Evolutionary conservation across 1,140 invertebrate genomes (phyloP).

Genomic region (Cepaea nemoralis): DNA sequence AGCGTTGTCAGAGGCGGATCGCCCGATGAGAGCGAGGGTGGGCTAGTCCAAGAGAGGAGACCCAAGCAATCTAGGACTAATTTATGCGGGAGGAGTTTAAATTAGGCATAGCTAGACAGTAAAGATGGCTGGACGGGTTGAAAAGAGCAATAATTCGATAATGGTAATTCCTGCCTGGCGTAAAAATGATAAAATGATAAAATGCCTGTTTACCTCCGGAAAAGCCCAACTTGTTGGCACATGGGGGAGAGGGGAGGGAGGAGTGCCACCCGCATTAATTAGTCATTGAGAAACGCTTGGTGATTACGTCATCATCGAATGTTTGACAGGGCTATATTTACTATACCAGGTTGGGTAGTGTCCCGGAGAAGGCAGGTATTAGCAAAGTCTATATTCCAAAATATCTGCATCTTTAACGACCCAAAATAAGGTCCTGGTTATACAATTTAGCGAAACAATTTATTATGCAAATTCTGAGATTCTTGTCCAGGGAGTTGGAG

Average conservation of each 20-base stretch:
- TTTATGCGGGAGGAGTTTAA: background rate
- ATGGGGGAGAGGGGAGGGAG: background rate
- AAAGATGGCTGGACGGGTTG: background rate
- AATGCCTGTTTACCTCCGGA: background rate
- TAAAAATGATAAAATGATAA: background rate
- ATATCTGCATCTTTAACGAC: background rate
- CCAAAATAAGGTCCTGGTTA: background rate
- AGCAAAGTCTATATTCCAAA: background rate
- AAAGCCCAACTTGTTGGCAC: background rate
- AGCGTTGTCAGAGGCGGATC: background rate
- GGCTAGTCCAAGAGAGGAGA: background rate
- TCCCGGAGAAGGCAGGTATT: background rate
- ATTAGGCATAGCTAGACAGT: background rate
- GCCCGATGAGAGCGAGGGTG: background rate
- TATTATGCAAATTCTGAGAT: slow-evolving; percentile 7
- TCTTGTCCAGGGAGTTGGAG: background rate
- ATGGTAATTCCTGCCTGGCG: background rate
- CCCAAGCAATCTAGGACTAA: background rate
- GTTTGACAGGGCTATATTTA: background rate
- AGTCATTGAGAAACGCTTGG: background rate
- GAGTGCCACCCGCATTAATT: background rate
- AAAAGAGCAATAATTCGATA: slow-evolving; percentile 16
- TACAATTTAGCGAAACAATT: slow-evolving; percentile 11
- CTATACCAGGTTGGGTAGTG: background rate
- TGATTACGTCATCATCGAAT: background rate